These are phyloP conservation scores for Actias luna DNA, from an alignment of 2,888 invertebrate species.

Conservation along the genomic window DNA sequence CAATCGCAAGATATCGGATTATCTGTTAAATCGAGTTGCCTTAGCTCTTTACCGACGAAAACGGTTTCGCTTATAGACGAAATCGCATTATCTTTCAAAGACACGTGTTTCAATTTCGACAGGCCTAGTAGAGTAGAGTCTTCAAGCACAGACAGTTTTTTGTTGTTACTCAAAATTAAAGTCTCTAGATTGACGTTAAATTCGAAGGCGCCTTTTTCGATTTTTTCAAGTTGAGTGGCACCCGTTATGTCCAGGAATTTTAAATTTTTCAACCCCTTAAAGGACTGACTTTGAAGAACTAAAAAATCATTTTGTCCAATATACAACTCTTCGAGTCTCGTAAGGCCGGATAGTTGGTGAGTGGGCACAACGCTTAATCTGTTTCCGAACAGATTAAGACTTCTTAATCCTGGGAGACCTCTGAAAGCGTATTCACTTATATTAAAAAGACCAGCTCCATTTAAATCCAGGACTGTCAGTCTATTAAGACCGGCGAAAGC, in stretches of 20 bases:
- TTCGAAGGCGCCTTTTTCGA: conserved; percentile 89
- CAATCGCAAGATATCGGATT: conserved; percentile 93
- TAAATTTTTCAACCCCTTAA: conserved; percentile 89
- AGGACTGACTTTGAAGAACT: conserved; percentile 86
- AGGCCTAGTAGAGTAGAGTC: conserved; percentile 89
- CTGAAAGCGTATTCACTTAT: conserved; percentile 89
- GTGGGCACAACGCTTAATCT: conserved; percentile 89
- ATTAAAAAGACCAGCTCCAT: conserved; percentile 90
- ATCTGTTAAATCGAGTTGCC: conserved; percentile 89
- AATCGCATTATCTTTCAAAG: conserved; percentile 90
- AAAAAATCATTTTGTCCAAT: conserved; percentile 92
- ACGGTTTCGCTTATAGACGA: conserved; percentile 88
- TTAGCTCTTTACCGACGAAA: conserved; percentile 89
- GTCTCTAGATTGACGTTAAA: conserved; percentile 91
- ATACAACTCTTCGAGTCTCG: conserved; percentile 89
- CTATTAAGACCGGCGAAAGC: conserved; percentile 89
- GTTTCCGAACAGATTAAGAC: conserved; percentile 90
- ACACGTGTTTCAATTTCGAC: conserved; percentile 89
- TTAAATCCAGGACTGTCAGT: conserved; percentile 88
- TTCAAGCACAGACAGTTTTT: conserved; percentile 86
- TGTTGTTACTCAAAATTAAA: conserved; percentile 88
- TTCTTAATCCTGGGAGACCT: conserved; percentile 88
- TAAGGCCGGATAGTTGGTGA: conserved; percentile 85
- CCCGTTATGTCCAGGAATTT: conserved; percentile 90
- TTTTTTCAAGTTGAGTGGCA: conserved; percentile 85